Percentiles rank a stretch among this genome's conserved stretches.
Conservation (phyloP, 2,888 invertebrate genomes). For the Cremastinae sp. region DNA sequence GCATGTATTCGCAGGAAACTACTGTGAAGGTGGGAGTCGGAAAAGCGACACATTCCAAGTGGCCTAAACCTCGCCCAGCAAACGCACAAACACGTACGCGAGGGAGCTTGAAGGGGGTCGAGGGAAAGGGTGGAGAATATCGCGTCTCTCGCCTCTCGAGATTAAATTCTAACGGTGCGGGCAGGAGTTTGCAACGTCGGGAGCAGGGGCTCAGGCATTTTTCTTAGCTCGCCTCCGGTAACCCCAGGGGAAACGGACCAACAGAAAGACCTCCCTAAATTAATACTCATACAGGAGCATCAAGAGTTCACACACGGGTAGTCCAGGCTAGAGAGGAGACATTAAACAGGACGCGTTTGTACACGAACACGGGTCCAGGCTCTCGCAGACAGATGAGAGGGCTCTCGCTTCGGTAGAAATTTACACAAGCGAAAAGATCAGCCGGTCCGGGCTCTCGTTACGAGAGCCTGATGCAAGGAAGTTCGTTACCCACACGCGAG, state of each 20-base stretch:
- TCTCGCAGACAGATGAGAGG: slow-evolving; percentile 35
- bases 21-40: slow-evolving; percentile 38
- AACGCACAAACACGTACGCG: slow-evolving; percentile 45
- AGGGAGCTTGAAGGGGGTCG: slow-evolving; percentile 15
- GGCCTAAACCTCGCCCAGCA: slow-evolving; percentile 38
- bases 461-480: slow-evolving; percentile 60
- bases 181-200: slow-evolving; percentile 50
- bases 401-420: slow-evolving; percentile 44
- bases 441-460: slow-evolving; percentile 49
- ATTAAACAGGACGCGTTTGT: slow-evolving; percentile 26
- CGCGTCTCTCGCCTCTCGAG: slow-evolving; percentile 67
- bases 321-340: slow-evolving; percentile 35
- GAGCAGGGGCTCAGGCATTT: slow-evolving; percentile 72
- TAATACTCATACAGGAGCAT: slow-evolving; percentile 73
- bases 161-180: slow-evolving; percentile 78
- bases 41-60: slow-evolving; percentile 51
- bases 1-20: slow-evolving; percentile 46
- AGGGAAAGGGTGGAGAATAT: slow-evolving; percentile 13
- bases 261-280: slow-evolving; percentile 73
- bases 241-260: slow-evolving; percentile 63
- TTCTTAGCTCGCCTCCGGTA: slow-evolving; percentile 76
- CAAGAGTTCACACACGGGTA: slow-evolving; percentile 40
- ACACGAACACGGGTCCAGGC: slow-evolving; percentile 27
- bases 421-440: slow-evolving; percentile 56
- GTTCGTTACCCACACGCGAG: slow-evolving; percentile 34